Evolutionary conservation across 2,888 invertebrate genomes (phyloP).

Genomic region (Trissolcus japonicus): DNA sequence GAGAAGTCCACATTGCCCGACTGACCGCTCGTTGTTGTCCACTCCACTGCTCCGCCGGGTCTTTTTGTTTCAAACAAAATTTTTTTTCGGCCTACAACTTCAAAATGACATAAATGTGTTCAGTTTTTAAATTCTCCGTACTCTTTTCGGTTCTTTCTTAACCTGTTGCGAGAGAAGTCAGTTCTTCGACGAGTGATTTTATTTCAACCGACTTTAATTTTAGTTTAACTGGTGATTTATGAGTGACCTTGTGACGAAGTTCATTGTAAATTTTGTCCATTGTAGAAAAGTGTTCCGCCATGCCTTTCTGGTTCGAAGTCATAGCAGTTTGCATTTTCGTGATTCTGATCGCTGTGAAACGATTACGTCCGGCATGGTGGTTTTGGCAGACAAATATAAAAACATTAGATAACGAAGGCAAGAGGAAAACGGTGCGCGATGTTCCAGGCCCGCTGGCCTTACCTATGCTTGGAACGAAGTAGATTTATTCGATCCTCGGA

Average conservation of each 20-base stretch:
- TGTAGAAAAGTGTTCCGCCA: slow-evolving; percentile 40
- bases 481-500: slow-evolving; percentile 84
- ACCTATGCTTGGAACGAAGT: slow-evolving; percentile 87
- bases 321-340: slow-evolving; percentile 67
- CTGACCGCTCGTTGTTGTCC: slow-evolving; percentile 51
- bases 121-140: too few relatives aligned
- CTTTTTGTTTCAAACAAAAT: neutral
- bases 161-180: too few relatives aligned
- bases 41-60: slow-evolving; percentile 24
- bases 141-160: too few relatives aligned
- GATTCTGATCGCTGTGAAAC: slow-evolving; percentile 67
- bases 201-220: neutral
- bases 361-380: slow-evolving; percentile 71
- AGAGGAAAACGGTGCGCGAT: slow-evolving; percentile 66
- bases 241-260: neutral
- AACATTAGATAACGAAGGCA: slow-evolving; percentile 59
- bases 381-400: slow-evolving; percentile 63
- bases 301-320: slow-evolving; percentile 68
- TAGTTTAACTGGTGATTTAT: neutral
- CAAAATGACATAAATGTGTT: too few relatives aligned
- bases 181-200: too few relatives aligned
- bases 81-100: too few relatives aligned
- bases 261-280: neutral
- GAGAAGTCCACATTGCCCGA: slow-evolving; percentile 53
- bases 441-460: slow-evolving; percentile 86